Conservation (phyloP, 2,797 vertebrate species). For the Anolis apletophallus region DNA sequence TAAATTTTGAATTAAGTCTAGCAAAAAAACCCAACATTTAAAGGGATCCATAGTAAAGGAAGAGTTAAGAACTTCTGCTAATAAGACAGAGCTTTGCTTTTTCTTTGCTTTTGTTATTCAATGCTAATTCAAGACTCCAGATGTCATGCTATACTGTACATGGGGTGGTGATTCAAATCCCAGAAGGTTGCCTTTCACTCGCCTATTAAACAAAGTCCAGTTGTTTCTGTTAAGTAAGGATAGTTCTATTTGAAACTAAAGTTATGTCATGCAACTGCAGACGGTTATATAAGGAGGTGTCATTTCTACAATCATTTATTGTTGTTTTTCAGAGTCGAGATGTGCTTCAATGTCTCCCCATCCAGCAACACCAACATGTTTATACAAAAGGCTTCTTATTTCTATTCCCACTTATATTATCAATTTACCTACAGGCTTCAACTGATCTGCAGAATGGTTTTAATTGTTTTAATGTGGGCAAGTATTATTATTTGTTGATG, state of each 20-base stretch:
- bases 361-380: background rate
- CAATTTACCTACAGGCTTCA: background rate
- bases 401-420: conserved; percentile 11
- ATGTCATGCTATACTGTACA: conserved; percentile 6
- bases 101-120: background rate
- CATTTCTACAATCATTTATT: conserved; percentile 30
- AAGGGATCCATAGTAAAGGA: too few relatives aligned
- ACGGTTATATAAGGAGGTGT: conserved; percentile 43
- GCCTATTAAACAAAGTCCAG: conserved; percentile 11
- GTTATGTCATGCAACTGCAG: conserved; percentile 48
- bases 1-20: too few relatives aligned
- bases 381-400: background rate
- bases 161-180: background rate
- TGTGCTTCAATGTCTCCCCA: conserved; percentile 45
- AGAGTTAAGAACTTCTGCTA: too few relatives aligned
- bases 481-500: background rate
- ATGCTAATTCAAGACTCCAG: conserved; percentile 15
- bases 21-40: too few relatives aligned
- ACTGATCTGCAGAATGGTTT: background rate
- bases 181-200: background rate
- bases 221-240: conserved; percentile 28
- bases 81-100: background rate
- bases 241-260: conserved; percentile 60
- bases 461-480: conserved; percentile 13
- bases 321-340: conserved; percentile 37